Percentiles rank a stretch among this genome's conserved stretches.
Evolutionary conservation across 2,797 vertebrate genomes (phyloP).

Genomic region (Phoxinus dragarum): DNA sequence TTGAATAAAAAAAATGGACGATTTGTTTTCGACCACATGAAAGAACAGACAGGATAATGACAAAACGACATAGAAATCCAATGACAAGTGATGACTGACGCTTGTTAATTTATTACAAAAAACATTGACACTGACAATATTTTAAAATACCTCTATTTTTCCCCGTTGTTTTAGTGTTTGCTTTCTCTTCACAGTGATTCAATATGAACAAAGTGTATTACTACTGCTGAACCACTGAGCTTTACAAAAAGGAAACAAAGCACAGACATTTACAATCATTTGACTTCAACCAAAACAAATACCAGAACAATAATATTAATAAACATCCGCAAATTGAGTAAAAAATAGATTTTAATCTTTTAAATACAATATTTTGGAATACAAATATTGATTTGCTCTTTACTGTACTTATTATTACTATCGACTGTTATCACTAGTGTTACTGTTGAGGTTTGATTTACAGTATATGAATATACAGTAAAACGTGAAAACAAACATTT

Average conservation of each 20-base stretch:
- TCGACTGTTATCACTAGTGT: slow-evolving; percentile 73
- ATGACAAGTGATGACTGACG: slow-evolving; percentile 71
- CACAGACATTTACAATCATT: slow-evolving; percentile 79
- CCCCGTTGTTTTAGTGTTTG: slow-evolving; percentile 75
- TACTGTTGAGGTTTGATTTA: slow-evolving; percentile 83
- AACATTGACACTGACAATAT: slow-evolving; percentile 83
- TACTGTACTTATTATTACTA: slow-evolving; percentile 81
- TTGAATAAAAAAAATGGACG: background rate
- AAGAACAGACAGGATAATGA: slow-evolving; percentile 32
- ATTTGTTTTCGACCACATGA: background rate
- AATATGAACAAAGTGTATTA: slow-evolving; percentile 79
- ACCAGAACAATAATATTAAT: slow-evolving; percentile 77
- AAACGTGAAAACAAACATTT: slow-evolving; percentile 78
- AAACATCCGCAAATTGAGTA: slow-evolving; percentile 85
- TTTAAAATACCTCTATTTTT: slow-evolving; percentile 72
- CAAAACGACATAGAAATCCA: slow-evolving; percentile 69
- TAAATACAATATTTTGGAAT: slow-evolving; percentile 85
- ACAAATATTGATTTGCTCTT: slow-evolving; percentile 84
- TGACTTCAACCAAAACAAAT: slow-evolving; percentile 75
- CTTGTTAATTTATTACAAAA: slow-evolving; percentile 85
- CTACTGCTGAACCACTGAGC: slow-evolving; percentile 73
- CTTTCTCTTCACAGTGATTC: slow-evolving; percentile 82
- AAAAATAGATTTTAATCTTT: slow-evolving; percentile 89
- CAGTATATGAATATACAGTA: slow-evolving; percentile 82
- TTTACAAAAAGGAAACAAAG: slow-evolving; percentile 66